phyloP scores from a whole-genome alignment of 2,113 vertebrate genomes.

The Anguilla rostrata region DNA sequence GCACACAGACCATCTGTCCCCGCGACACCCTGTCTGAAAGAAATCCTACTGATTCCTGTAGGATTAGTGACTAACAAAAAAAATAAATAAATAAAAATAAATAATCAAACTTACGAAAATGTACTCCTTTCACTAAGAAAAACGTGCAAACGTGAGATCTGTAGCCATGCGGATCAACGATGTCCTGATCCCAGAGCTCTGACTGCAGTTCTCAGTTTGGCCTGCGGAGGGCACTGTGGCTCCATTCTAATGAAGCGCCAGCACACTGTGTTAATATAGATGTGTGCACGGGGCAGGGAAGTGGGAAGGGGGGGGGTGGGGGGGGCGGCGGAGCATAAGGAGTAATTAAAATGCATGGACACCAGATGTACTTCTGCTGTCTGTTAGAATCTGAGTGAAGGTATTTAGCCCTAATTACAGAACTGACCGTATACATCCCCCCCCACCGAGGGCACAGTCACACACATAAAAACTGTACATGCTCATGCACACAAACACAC shows the following conservation, averaged over 20 bases:
- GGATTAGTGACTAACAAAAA: too few relatives aligned
- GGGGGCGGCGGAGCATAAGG: conserved; percentile 62
- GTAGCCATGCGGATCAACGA: neutral
- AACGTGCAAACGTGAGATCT: neutral
- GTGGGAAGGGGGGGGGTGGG: conserved; percentile 61
- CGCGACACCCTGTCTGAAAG: too few relatives aligned
- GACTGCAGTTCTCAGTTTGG: neutral
- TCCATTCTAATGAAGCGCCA: conserved; percentile 36
- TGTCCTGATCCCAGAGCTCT: neutral
- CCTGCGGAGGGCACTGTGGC: conserved; percentile 63
- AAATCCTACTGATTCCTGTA: too few relatives aligned
- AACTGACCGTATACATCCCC: conserved; percentile 21
- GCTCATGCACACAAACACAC: conserved; percentile 7
- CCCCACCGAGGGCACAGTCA: conserved; percentile 40
- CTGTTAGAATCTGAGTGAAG: conserved; percentile 34
- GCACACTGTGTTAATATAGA: neutral
- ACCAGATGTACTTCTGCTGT: conserved; percentile 73
- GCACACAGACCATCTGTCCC: too few relatives aligned
- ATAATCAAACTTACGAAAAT: too few relatives aligned
- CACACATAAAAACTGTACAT: conserved; percentile 7
- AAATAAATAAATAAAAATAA: too few relatives aligned
- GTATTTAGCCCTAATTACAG: conserved; percentile 46
- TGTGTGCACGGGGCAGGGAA: conserved; percentile 74
- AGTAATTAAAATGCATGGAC: conserved; percentile 87
- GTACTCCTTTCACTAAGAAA: too few relatives aligned